Evolutionary conservation across 2,797 vertebrate genomes (phyloP).

Genomic region (Rhynchotus rufescens): DNA sequence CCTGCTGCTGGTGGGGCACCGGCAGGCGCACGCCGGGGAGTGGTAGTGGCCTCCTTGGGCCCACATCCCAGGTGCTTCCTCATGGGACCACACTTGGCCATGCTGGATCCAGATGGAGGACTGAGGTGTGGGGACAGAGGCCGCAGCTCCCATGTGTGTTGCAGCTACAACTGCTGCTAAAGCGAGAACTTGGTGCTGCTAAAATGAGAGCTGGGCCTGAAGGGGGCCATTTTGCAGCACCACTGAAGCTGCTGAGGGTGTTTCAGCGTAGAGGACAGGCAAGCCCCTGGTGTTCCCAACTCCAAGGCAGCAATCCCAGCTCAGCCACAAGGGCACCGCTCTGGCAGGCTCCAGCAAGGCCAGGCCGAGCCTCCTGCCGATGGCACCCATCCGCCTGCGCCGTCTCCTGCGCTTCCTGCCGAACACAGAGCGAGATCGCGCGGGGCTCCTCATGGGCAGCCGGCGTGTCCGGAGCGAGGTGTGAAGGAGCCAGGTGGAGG

Average conservation of each 20-base stretch:
- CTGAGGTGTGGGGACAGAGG: too few species aligned
- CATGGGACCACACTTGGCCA: neutral
- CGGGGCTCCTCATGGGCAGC: fast-evolving
- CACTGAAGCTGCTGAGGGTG: fast-evolving
- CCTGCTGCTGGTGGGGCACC: fast-evolving
- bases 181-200: too few species aligned
- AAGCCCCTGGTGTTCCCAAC: neutral
- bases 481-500: fast-evolving
- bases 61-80: neutral
- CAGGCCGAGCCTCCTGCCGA: neutral
- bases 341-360: fast-evolving
- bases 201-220: too few species aligned
- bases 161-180: too few species aligned
- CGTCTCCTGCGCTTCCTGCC: neutral
- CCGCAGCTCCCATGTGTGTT: too few species aligned
- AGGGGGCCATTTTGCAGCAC: neutral
- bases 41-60: fast-evolving
- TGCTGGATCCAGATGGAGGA: neutral
- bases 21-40: neutral
- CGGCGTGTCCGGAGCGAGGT: fast-evolving
- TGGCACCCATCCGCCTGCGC: neutral
- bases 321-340: neutral
- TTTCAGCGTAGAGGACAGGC: neutral
- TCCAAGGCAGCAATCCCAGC: fast-evolving
- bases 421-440: neutral